These are phyloP conservation scores for Tenthredo amoena DNA, from an alignment of 2,888 invertebrate genomes.

Conservation along the genomic window DNA sequence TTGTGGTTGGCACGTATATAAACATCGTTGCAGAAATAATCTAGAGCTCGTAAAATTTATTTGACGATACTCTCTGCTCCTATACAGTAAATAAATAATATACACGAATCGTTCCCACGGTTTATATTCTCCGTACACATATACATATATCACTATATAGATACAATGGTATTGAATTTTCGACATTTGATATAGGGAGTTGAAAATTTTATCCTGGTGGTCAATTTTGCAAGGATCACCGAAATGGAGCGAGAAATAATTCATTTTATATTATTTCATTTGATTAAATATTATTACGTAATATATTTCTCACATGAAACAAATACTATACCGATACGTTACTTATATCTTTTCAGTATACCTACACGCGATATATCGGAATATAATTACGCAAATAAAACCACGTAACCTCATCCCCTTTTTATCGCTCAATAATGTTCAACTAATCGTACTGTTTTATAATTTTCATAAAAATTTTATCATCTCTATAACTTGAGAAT, in stretches of 20 bases:
- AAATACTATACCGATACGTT: neutral
- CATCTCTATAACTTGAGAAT: neutral
- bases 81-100: neutral
- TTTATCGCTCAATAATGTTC: neutral
- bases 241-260: constrained; percentile 26
- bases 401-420: neutral
- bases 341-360: neutral
- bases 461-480: neutral
- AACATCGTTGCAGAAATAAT: neutral
- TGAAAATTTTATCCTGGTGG: neutral
- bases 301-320: neutral
- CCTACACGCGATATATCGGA: neutral
- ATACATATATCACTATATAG: neutral
- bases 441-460: neutral
- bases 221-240: constrained; percentile 20
- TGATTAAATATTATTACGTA: constrained; percentile 18
- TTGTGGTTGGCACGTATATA: neutral
- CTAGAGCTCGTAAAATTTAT: neutral
- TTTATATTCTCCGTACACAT: neutral
- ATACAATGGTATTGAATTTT: neutral
- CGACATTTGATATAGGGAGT: neutral
- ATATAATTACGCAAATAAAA: constrained; percentile 32
- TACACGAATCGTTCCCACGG: neutral
- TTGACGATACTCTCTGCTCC: neutral
- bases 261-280: neutral